These are phyloP conservation scores for Drosophila prosaltans DNA, from an alignment of 1,140 invertebrate species.

Conservation along the genomic window DNA sequence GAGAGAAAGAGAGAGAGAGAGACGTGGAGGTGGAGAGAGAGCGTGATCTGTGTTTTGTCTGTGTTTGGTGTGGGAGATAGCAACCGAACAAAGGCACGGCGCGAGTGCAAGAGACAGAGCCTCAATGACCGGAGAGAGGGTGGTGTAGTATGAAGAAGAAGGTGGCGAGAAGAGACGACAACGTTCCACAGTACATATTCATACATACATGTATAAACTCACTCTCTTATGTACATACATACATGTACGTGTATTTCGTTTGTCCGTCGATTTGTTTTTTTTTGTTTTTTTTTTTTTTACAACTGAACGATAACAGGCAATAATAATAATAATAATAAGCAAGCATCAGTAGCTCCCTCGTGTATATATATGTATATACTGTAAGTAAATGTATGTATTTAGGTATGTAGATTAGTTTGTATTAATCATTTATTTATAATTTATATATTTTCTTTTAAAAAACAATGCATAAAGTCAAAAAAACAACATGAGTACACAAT, in stretches of 20 bases:
- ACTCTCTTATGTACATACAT: not conserved
- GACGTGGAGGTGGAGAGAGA: conserved; percentile 39
- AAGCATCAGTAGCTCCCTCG: conserved; percentile 43
- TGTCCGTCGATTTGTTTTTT: conserved; percentile 22
- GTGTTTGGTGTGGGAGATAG: conserved; percentile 38
- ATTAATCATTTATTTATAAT: conserved; percentile 9
- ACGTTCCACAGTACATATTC: conserved; percentile 36
- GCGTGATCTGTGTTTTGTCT: conserved; percentile 16
- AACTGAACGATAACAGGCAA: conserved; percentile 55
- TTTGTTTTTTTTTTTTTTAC: conserved; percentile 47
- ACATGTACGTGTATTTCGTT: conserved; percentile 10
- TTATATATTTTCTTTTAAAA: not conserved
- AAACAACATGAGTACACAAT: not conserved
- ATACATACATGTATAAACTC: conserved; percentile 27
- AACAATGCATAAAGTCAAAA: not conserved
- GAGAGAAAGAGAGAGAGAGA: conserved; percentile 46
- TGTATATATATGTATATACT: not conserved
- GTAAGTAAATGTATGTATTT: not conserved
- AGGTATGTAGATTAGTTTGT: not conserved
- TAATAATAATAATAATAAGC: conserved; percentile 32
- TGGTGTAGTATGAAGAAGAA: not conserved
- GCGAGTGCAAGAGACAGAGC: conserved; percentile 12
- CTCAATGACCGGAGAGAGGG: not conserved
- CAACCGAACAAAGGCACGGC: conserved; percentile 44
- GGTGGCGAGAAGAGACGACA: not conserved